These are phyloP conservation scores for Yponomeuta plumbellus DNA, from an alignment of 2,888 invertebrate species.

Conservation along the genomic window DNA sequence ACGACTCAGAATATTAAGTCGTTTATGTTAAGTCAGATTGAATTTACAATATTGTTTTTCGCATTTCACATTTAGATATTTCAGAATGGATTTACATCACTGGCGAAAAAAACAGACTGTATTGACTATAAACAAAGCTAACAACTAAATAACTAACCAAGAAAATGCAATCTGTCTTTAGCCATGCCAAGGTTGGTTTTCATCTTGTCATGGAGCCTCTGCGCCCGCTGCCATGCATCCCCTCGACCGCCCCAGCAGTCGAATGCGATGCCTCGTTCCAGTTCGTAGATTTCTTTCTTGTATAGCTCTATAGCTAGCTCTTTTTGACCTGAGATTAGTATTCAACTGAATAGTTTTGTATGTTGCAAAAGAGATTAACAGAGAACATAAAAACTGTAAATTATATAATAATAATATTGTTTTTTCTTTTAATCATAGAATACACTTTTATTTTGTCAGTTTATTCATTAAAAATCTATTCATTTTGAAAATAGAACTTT, in stretches of 20 bases:
- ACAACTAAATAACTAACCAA: conserved; percentile 89
- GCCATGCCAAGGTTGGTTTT: conserved; percentile 97
- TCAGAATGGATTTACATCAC: too few species aligned
- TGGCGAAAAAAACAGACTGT: too few species aligned
- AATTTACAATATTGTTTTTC: too few species aligned
- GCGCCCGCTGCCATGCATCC: conserved; percentile 95
- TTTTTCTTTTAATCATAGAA: too few species aligned
- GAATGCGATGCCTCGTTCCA: conserved; percentile 95
- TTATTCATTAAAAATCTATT: too few species aligned
- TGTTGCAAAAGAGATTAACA: too few species aligned
- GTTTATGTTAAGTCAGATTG: too few species aligned
- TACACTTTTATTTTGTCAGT: too few species aligned
- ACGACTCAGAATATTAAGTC: neutral
- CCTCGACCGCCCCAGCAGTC: conserved; percentile 94
- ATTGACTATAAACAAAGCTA: neutral
- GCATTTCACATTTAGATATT: too few species aligned
- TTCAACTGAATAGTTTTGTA: neutral
- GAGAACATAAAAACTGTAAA: too few species aligned
- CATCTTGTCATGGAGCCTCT: conserved; percentile 97
- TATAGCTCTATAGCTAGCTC: conserved; percentile 96
- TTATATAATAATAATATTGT: too few species aligned
- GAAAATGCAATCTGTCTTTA: conserved; percentile 92
- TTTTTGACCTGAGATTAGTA: conserved; percentile 84
- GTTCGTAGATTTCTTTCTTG: conserved; percentile 93
- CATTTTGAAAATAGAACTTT: too few species aligned